These are phyloP conservation scores for Cheirogaleus medius DNA, from an alignment of 2,113 vertebrate species.

Conservation along the genomic window DNA sequence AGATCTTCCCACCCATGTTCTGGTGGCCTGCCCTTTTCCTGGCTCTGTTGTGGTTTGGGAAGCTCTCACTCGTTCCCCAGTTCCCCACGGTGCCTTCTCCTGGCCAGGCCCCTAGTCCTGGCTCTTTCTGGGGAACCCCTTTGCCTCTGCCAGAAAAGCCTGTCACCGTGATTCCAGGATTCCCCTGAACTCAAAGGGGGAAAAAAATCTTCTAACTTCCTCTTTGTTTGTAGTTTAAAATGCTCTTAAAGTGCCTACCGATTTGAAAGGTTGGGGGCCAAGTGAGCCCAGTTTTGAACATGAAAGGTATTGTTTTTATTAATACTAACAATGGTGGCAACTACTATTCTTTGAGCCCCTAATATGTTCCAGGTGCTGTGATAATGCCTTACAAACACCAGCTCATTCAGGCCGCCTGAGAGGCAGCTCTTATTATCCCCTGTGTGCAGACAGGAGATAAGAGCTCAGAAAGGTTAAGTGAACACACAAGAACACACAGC, in stretches of 20 bases:
- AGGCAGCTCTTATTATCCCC: not conserved
- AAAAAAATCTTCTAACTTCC: not conserved
- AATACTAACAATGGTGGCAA: not conserved
- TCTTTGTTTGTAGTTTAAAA: slow-evolving; percentile 11
- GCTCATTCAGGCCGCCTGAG: not conserved
- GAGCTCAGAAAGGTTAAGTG: not conserved
- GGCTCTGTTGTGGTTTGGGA: not conserved
- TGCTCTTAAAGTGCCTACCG: not conserved
- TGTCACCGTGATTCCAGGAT: not conserved
- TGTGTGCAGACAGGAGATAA: not conserved
- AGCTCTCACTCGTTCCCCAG: not conserved
- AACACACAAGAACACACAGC: not conserved
- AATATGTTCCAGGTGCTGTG: not conserved
- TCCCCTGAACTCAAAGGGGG: not conserved
- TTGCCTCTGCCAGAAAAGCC: not conserved
- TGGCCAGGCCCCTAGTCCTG: not conserved
- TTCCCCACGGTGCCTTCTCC: not conserved
- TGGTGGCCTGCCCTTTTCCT: not conserved
- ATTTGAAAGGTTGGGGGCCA: not conserved
- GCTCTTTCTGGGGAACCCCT: not conserved
- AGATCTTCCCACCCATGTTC: not conserved
- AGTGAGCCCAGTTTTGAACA: not conserved
- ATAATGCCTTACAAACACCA: not conserved
- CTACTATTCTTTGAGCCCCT: not conserved
- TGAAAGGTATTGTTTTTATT: not conserved